Conservation (phyloP, 2,797 vertebrate species). For the Tapera naevia region DNA sequence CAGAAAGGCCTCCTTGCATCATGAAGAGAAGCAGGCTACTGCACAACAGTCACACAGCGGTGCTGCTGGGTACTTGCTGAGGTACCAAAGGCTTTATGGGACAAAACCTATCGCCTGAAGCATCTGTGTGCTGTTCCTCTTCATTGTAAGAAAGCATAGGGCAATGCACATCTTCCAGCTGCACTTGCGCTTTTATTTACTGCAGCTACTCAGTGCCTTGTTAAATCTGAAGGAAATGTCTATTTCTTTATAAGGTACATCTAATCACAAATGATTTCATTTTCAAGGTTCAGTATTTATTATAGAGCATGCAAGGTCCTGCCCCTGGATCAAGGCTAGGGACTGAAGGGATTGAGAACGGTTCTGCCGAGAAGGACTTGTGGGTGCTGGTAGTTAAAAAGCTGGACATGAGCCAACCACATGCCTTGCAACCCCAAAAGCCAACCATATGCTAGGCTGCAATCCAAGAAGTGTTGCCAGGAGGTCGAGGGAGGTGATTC, state of each 20-base stretch:
- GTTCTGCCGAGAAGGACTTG: too few species aligned
- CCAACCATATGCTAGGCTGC: too few species aligned
- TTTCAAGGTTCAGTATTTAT: neutral
- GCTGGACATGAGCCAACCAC: too few species aligned
- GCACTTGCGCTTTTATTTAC: neutral
- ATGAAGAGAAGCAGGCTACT: neutral
- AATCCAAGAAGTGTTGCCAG: too few species aligned
- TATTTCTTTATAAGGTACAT: neutral
- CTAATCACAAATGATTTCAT: neutral
- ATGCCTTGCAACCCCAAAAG: too few species aligned
- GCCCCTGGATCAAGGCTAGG: too few species aligned
- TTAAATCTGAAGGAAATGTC: neutral
- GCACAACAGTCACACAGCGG: neutral
- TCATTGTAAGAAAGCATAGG: neutral
- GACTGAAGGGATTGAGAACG: too few species aligned
- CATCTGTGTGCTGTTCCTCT: neutral
- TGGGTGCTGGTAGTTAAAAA: too few species aligned
- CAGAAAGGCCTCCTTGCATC: neutral
- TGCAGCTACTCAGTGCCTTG: neutral
- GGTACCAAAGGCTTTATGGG: neutral
- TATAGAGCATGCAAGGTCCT: too few species aligned
- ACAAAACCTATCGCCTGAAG: neutral
- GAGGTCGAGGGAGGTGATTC: too few species aligned
- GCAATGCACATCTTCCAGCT: neutral
- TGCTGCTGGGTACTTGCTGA: neutral